A percentile compares a stretch with the other conserved stretches of the same genome.
Evolutionary conservation across 2,797 vertebrate genomes (phyloP).

Genomic region (Petrocephalus schoutedeni): DNA sequence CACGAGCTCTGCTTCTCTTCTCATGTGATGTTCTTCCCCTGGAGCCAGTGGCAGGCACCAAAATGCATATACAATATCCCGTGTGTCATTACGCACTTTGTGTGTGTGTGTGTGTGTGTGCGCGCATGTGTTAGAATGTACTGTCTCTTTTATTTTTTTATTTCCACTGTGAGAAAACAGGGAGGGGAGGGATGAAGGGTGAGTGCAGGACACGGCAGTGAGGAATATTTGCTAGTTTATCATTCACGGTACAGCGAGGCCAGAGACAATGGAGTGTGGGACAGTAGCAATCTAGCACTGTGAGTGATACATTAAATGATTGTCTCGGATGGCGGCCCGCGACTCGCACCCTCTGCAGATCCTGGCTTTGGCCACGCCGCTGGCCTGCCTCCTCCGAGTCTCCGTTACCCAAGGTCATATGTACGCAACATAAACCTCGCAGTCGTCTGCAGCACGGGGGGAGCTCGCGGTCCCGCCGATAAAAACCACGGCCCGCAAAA

Average conservation of each 20-base stretch:
- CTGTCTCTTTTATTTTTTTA: neutral
- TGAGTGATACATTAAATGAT: constrained; percentile 79
- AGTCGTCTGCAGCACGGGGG: neutral
- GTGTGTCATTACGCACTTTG: neutral
- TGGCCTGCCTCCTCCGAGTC: constrained; percentile 50
- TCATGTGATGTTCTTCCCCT: neutral
- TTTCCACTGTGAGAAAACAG: neutral
- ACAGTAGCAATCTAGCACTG: constrained; percentile 67
- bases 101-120: neutral
- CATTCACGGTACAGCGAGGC: constrained; percentile 69
- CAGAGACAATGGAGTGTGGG: constrained; percentile 73
- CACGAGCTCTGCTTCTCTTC: neutral
- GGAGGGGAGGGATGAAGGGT: constrained; percentile 5
- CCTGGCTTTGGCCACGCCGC: constrained; percentile 72
- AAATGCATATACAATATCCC: neutral
- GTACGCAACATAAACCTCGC: neutral
- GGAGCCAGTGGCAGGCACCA: neutral
- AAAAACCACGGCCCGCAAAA: neutral
- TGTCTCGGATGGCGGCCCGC: constrained; percentile 70
- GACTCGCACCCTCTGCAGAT: constrained; percentile 63
- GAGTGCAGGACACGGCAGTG: neutral
- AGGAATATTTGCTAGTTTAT: constrained; percentile 67
- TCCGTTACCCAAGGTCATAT: constrained; percentile 16
- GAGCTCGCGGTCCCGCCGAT: neutral
- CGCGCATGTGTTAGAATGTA: neutral